Evolutionary conservation across 2,888 invertebrate genomes (phyloP).

Genomic region (Hanleya hanleyi): DNA sequence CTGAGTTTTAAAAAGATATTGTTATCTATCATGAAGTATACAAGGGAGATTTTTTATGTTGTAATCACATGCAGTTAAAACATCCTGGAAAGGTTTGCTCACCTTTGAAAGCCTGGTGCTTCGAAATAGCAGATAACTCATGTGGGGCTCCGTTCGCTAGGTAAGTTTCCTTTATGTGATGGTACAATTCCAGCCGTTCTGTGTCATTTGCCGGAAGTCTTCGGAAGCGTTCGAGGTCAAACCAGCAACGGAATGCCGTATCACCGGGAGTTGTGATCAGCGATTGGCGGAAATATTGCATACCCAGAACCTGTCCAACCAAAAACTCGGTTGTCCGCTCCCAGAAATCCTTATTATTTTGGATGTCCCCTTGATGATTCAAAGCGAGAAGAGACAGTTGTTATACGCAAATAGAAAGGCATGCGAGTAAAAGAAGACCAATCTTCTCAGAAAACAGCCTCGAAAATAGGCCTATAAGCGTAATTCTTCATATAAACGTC

Average conservation of each 20-base stretch:
- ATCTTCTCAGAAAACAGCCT: no score
- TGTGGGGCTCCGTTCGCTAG: not conserved
- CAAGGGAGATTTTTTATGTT: no score
- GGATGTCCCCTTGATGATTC: not conserved
- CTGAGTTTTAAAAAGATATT: no score
- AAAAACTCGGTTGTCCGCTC: not conserved
- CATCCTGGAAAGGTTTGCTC: no score
- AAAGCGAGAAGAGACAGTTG: not conserved
- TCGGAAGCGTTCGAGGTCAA: conserved; percentile 2
- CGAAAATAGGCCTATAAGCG: no score
- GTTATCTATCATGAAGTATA: no score
- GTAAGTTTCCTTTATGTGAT: conserved; percentile 1
- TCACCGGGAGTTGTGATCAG: not conserved
- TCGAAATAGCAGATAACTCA: not conserved
- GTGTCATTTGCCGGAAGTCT: not conserved
- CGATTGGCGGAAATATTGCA: conserved; percentile 4
- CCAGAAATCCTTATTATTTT: not conserved
- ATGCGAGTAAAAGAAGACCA: no score
- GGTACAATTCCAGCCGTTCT: not conserved
- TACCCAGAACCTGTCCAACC: conserved; percentile 1
- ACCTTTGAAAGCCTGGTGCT: conserved; percentile 7
- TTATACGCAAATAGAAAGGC: no score
- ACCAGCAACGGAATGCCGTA: not conserved
- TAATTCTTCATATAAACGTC: no score
- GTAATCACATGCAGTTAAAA: no score